Evolutionary conservation across 1,140 invertebrate genomes (phyloP).

Genomic region (Drosophila arawakana): DNA sequence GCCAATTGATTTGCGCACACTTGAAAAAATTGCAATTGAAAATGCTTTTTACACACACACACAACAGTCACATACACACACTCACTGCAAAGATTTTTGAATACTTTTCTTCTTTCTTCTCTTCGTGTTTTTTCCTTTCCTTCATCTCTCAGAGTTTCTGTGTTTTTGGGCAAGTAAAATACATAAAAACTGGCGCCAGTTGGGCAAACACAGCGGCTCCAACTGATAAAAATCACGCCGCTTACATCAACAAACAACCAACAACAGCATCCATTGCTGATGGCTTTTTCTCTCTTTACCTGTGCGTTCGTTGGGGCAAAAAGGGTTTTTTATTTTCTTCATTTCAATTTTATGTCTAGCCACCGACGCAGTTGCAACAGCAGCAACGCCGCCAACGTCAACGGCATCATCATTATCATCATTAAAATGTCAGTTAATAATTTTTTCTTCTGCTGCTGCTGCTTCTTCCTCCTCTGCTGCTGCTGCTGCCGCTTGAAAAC

Average conservation of each 20-base stretch:
- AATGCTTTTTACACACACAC: conserved; percentile 38
- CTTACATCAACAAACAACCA: conserved; percentile 55
- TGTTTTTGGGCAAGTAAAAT: conserved; percentile 24
- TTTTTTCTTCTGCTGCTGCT: conserved; percentile 50
- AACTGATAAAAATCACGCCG: conserved; percentile 64
- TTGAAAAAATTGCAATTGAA: conserved; percentile 53
- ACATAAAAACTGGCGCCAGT: conserved; percentile 72
- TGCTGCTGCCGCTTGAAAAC: conserved; percentile 37
- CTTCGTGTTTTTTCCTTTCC: neutral
- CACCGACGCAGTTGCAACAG: conserved; percentile 76
- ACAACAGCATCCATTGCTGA: conserved; percentile 15
- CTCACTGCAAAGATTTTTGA: conserved; percentile 4
- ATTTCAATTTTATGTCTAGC: conserved; percentile 63
- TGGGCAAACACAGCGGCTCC: conserved; percentile 51
- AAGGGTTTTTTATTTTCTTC: conserved; percentile 38
- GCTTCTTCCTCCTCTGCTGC: conserved; percentile 6
- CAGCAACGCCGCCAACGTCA: conserved; percentile 61
- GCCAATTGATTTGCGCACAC: conserved; percentile 76
- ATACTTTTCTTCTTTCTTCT: neutral
- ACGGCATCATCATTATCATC: conserved; percentile 82
- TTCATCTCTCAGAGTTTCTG: conserved; percentile 15
- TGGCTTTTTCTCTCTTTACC: conserved; percentile 38
- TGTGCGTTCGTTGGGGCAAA: conserved; percentile 35
- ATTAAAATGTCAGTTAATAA: conserved; percentile 83
- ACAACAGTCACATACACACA: neutral